Evolutionary conservation across 2,797 vertebrate species (phyloP).

Genomic region (Cygnus olor): DNA sequence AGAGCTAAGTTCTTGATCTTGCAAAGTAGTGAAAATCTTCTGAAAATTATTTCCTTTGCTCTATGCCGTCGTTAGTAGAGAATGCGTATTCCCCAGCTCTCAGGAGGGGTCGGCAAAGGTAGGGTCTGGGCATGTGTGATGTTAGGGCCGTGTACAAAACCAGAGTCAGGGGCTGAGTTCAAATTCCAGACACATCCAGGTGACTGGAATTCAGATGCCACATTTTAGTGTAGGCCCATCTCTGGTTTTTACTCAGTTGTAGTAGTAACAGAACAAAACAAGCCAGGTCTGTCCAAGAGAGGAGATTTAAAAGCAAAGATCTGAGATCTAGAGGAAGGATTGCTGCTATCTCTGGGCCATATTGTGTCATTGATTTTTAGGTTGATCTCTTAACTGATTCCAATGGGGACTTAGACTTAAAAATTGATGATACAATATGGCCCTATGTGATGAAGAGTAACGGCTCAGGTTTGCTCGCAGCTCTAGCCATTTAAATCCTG

Average conservation of each 20-base stretch:
- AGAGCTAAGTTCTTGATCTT: background rate
- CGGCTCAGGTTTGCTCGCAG: background rate
- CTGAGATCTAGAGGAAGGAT: slow-evolving; percentile 49
- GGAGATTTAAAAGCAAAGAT: slow-evolving; percentile 46
- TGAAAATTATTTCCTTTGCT: background rate
- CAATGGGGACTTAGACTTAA: background rate
- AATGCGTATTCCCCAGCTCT: background rate
- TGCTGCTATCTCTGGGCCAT: slow-evolving; percentile 46
- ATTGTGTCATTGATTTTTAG: slow-evolving; percentile 58
- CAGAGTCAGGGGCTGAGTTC: background rate
- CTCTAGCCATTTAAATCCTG: background rate
- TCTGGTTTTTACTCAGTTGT: slow-evolving; percentile 6
- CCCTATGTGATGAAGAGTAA: background rate
- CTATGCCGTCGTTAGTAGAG: background rate
- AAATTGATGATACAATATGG: slow-evolving; percentile 1
- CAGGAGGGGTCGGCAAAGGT: background rate
- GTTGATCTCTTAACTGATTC: slow-evolving; percentile 58
- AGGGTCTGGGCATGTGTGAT: background rate
- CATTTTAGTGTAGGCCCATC: background rate
- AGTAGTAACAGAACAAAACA: background rate
- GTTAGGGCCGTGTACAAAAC: background rate
- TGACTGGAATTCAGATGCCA: background rate
- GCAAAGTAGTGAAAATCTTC: background rate
- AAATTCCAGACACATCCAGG: background rate
- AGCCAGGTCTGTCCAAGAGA: background rate